Evolutionary conservation across 1,140 invertebrate species (phyloP), one percentile per base, ranked within the genome.

Genomic region (Papilio machaon): DNA sequence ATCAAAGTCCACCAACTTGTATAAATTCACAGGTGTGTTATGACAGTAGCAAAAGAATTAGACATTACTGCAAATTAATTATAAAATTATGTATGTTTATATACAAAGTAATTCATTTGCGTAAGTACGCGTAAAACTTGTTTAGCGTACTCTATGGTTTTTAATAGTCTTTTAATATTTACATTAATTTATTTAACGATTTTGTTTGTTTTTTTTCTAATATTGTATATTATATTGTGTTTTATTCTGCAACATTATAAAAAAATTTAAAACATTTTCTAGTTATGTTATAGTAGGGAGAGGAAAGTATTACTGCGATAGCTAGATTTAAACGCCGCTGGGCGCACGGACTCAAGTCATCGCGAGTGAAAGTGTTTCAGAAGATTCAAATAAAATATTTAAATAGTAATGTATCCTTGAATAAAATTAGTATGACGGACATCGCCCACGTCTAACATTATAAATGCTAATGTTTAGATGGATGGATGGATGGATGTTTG

Each of bases 341-440:
- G 43, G 35, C 43, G 73, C 43, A 74, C 43, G 43, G n/a, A 47
- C 73, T 43, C 47, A 74, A 43, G 43, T 74, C 38, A 47, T 47
- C 38, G 73, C 73, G 38, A 46, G 73, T 74, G 73, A 74, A 74
- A 74, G 73, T 74, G 15, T 17, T 74, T 74, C 3, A 74, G 15
- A 43, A 15, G 47, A 46, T 49, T 46, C 73, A 13, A 38, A 10
- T 74, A 47, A 74, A n/a, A 74, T 47, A 74, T 74, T 74, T 15
- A 43, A n/a, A 17, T n/a, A 43, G 2, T 46, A 38, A 43, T 19
- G n/a, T 74, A 47, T 47, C 73, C 70, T 47, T 47, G 1, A 15
- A 4, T 73, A 73, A 38, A 73, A 15, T 73, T 43, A 13, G 19
- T n/a, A 60, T 60, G 58, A 60, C 58, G n/a, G 58, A 60, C 58